Conservation (phyloP, 2,113 vertebrate species). For the Hylia prasina region DNA sequence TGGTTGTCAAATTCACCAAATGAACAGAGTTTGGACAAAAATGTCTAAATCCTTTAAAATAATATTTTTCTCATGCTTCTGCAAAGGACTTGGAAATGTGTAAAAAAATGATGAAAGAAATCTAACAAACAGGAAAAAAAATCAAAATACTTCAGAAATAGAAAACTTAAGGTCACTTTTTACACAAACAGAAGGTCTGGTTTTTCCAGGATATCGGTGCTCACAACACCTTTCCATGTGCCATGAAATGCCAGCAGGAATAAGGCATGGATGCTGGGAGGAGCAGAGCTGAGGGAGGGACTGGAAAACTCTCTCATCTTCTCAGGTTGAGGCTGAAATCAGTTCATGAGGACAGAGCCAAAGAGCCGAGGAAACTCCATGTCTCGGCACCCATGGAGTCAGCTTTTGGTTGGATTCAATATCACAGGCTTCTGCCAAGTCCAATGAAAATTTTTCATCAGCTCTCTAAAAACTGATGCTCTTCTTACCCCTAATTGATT, state of each 20-base stretch:
- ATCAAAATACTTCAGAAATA: neutral
- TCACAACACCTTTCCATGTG: neutral
- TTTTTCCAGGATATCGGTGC: neutral
- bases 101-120: neutral
- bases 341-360: neutral
- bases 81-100: neutral
- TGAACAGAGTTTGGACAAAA: neutral
- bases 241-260: neutral
- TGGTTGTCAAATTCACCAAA: neutral
- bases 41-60: neutral
- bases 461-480: neutral
- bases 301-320: neutral
- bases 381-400: neutral
- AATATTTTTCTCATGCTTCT: neutral
- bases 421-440: neutral
- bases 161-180: neutral
- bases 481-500: neutral
- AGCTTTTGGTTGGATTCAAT: neutral
- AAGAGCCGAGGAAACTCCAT: neutral
- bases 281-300: neutral
- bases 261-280: neutral
- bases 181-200: neutral
- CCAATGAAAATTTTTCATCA: neutral
- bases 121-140: neutral
- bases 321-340: neutral